phyloP scores from a whole-genome alignment of 1,140 invertebrate species.

The Augochlora pura region DNA sequence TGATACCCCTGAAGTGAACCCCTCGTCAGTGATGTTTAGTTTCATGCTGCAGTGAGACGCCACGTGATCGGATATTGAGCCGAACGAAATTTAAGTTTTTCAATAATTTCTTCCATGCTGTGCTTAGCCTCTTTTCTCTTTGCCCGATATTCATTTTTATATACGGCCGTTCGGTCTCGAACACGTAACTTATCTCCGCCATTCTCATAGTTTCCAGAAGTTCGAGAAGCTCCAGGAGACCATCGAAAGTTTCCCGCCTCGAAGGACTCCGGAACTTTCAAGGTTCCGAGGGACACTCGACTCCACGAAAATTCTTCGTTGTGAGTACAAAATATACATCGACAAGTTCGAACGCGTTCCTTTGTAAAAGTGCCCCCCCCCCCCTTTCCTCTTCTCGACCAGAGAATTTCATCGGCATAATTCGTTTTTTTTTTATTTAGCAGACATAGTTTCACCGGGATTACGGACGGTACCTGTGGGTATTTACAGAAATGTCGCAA shows the following conservation, averaged over 20 bases:
- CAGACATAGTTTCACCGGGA: too few species aligned
- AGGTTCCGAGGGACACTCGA: conserved; percentile 20
- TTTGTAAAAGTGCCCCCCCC: not conserved
- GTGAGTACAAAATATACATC: conserved; percentile 10
- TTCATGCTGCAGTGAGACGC: too few species aligned
- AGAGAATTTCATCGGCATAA: too few species aligned
- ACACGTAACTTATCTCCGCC: conserved; percentile 14
- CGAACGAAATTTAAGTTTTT: not conserved
- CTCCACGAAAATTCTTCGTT: not conserved
- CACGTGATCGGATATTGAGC: not conserved
- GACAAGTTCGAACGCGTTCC: too few species aligned
- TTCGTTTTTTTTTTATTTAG: too few species aligned
- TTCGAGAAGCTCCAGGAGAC: not conserved
- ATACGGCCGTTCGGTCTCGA: not conserved
- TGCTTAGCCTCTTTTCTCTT: not conserved
- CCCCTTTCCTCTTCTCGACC: too few species aligned
- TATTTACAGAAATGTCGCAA: too few species aligned
- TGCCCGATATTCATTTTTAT: not conserved
- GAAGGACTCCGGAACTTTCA: conserved; percentile 28
- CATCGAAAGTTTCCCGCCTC: conserved; percentile 26
- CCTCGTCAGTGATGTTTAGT: too few species aligned
- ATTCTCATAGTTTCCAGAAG: conserved; percentile 25
- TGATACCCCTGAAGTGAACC: too few species aligned
- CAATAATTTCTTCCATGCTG: not conserved
- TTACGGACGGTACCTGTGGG: too few species aligned